A percentile compares a stretch with the other conserved stretches of the same genome.
phyloP scores from a whole-genome alignment of 35 echinoderm and acorn worm species.

The Apostichopus parvimensis region DNA sequence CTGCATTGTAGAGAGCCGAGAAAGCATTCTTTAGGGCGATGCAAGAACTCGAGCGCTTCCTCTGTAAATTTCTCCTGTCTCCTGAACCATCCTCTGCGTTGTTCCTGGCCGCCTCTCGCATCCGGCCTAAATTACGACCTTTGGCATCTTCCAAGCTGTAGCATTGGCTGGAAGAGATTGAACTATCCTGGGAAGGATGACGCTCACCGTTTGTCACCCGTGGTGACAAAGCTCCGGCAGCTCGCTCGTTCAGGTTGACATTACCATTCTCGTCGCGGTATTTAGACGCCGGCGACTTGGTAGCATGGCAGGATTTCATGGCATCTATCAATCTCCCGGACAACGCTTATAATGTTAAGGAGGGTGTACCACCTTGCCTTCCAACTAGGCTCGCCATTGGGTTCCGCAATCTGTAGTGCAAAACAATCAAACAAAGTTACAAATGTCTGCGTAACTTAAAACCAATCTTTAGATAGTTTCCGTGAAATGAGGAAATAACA shows the following conservation, averaged over 20 bases:
- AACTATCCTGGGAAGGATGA: background rate
- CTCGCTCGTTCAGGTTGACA: constrained; percentile 5
- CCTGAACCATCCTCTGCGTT: background rate
- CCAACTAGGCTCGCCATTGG: constrained; percentile 6
- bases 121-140: constrained; percentile 14
- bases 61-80: background rate
- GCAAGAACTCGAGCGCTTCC: constrained; percentile 32
- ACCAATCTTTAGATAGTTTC: constrained; percentile 21
- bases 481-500: constrained; percentile 54
- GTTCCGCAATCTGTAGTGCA: background rate
- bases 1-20: constrained; percentile 26
- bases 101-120: constrained; percentile 10
- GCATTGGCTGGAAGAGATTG: too few species aligned
- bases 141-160: background rate
- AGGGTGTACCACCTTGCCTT: constrained; percentile 10
- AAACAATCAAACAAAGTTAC: constrained; percentile 10
- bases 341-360: background rate
- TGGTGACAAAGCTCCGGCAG: background rate
- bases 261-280: constrained; percentile 30
- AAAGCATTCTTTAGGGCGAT: constrained; percentile 34
- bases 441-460: background rate
- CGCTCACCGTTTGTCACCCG: background rate
- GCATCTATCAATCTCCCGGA: background rate
- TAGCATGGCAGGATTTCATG: constrained; percentile 28
- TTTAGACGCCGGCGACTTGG: background rate